A percentile compares a stretch with the other conserved stretches of the same genome.
These are phyloP conservation scores for Scartelaos histophorus DNA, from an alignment of 2,113 vertebrate genomes.

Conservation along the genomic window DNA sequence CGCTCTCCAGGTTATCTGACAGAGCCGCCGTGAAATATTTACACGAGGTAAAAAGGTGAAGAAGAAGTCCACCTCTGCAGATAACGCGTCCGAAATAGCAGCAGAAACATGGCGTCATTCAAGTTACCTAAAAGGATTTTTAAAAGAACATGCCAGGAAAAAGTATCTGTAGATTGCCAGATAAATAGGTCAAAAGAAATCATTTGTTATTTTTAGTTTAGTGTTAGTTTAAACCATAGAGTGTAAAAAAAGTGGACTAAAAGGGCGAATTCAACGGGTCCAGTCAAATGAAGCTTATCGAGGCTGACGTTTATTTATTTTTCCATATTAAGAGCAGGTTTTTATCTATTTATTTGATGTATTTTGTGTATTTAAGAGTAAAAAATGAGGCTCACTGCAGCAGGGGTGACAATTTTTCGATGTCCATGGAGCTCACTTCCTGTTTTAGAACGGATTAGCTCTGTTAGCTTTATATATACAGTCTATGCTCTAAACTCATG, in stretches of 20 bases:
- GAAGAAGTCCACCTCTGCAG: neutral
- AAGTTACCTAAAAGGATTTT: neutral
- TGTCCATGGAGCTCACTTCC: too few relatives aligned
- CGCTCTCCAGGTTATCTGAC: neutral
- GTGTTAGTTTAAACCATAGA: neutral
- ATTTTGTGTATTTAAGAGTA: too few relatives aligned
- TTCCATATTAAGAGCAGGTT: too few relatives aligned
- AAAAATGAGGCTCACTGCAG: too few relatives aligned
- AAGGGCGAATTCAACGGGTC: too few relatives aligned
- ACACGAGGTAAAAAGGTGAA: neutral
- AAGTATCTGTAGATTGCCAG: neutral
- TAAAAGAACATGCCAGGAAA: neutral
- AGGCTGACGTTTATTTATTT: too few relatives aligned
- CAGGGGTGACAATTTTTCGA: too few relatives aligned
- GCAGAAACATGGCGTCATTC: neutral
- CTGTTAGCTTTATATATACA: too few relatives aligned
- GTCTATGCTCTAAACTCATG: neutral
- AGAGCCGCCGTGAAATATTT: neutral
- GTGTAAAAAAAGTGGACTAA: too few relatives aligned
- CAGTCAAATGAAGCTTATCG: too few relatives aligned
- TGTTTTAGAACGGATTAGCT: too few relatives aligned
- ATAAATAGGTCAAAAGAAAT: neutral
- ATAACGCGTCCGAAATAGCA: neutral
- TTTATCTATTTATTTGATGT: too few relatives aligned
- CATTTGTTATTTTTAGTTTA: neutral